These are phyloP conservation scores for Scaptomyza hsui DNA, from an alignment of 1,140 invertebrate species.

Conservation along the genomic window DNA sequence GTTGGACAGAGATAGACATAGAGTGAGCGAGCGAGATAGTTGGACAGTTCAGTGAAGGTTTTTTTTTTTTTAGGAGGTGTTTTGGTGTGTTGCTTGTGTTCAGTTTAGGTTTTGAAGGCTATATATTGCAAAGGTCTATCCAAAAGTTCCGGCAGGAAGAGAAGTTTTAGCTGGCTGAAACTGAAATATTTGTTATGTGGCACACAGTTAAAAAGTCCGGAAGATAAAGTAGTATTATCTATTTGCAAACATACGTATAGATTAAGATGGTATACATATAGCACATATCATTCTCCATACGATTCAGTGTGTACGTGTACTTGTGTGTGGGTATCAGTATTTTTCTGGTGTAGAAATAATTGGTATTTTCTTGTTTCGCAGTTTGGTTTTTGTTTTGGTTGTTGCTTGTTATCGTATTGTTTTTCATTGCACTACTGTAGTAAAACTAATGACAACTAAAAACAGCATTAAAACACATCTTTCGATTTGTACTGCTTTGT, in stretches of 20 bases:
- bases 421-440: constrained; percentile 75
- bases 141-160: constrained; percentile 56
- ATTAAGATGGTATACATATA: constrained; percentile 44
- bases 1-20: constrained; percentile 40
- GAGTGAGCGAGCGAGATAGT: constrained; percentile 25
- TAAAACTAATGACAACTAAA: constrained; percentile 79
- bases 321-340: constrained; percentile 14
- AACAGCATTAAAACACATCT: constrained; percentile 65
- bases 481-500: constrained; percentile 13
- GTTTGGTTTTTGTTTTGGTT: constrained; percentile 37
- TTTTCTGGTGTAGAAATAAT: constrained; percentile 48
- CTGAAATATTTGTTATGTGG: constrained; percentile 50
- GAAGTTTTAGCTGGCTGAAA: constrained; percentile 50
- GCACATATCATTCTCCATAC: constrained; percentile 67
- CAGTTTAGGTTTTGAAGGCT: constrained; percentile 28
- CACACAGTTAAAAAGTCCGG: constrained; percentile 57
- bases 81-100: constrained; percentile 30
- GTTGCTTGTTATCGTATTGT: constrained; percentile 36
- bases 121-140: constrained; percentile 62
- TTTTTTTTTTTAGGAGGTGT: constrained; percentile 30
- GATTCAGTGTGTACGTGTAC: constrained; percentile 26
- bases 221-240: constrained; percentile 61
- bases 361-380: constrained; percentile 62
- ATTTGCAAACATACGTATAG: constrained; percentile 69
- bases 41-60: constrained; percentile 26